Evolutionary conservation across 2,888 invertebrate species (phyloP).

Genomic region (Eustalomyia histrio): DNA sequence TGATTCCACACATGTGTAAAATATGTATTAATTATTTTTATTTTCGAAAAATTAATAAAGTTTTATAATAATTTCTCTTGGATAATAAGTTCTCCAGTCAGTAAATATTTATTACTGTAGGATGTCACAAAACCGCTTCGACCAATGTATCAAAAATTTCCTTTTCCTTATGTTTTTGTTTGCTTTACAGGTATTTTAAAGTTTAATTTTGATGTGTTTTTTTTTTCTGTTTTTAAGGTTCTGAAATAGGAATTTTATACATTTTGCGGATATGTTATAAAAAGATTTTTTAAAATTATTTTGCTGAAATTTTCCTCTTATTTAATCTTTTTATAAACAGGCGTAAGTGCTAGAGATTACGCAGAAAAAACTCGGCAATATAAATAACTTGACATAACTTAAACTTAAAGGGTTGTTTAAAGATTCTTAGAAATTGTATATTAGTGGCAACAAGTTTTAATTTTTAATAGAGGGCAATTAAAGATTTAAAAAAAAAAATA

Average conservation of each 20-base stretch:
- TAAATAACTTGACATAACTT: constrained; percentile 4
- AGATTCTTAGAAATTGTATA: constrained; percentile 16
- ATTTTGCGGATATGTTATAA: constrained; percentile 56
- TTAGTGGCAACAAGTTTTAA: not conserved
- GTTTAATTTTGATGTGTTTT: constrained; percentile 26
- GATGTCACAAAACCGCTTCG: no score
- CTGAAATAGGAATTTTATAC: constrained; percentile 32
- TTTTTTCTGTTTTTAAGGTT: constrained; percentile 5
- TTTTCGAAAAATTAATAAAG: no score
- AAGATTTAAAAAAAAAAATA: no score
- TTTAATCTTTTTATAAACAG: constrained; percentile 6
- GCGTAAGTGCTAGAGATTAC: constrained; percentile 48
- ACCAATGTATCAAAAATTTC: no score
- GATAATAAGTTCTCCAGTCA: no score
- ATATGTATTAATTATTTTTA: no score
- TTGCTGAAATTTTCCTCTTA: constrained; percentile 40
- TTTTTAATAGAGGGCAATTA: no score
- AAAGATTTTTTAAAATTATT: constrained; percentile 43
- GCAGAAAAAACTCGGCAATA: constrained; percentile 34
- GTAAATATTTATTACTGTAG: no score
- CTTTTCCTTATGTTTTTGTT: not conserved
- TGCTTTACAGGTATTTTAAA: constrained; percentile 21
- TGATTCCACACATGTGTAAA: no score
- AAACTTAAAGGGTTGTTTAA: constrained; percentile 20
- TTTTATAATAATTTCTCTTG: no score